A percentile compares a stretch with the other conserved stretches of the same genome.
Evolutionary conservation across 2,888 invertebrate genomes (phyloP).

Genomic region (Perdita meconis): DNA sequence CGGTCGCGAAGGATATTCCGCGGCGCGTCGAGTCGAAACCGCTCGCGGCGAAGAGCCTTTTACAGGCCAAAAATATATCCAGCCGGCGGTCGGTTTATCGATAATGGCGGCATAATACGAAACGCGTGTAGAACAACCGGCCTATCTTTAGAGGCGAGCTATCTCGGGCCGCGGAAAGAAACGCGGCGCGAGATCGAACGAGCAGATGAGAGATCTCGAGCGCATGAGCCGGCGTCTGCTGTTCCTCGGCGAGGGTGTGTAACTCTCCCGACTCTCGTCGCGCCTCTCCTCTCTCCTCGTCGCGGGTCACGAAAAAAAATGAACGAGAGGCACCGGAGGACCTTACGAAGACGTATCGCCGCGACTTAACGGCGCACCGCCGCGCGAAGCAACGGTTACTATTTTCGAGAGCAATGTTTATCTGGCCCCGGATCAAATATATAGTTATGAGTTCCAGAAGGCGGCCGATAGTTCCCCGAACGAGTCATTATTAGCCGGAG

Average conservation of each 20-base stretch:
- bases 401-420: constrained; percentile 77
- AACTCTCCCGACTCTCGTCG: neutral
- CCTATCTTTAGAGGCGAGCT: constrained; percentile 73
- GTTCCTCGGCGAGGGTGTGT: constrained; percentile 1
- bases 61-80: constrained; percentile 61
- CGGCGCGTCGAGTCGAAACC: constrained; percentile 21
- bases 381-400: constrained; percentile 62
- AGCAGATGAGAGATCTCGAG: constrained; percentile 62
- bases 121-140: constrained; percentile 63
- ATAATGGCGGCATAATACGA: constrained; percentile 67
- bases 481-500: constrained; percentile 75
- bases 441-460: constrained; percentile 83
- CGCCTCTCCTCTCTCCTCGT: neutral
- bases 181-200: constrained; percentile 63
- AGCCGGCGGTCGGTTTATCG: constrained; percentile 57
- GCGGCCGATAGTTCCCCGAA: constrained; percentile 81
- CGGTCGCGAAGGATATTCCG: constrained; percentile 6
- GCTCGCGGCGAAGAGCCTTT: constrained; percentile 37
- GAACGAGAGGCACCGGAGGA: constrained; percentile 26
- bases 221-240: constrained; percentile 37
- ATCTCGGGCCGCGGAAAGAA: constrained; percentile 64
- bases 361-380: constrained; percentile 38
- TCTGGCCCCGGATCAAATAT: constrained; percentile 81
- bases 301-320: constrained; percentile 1
- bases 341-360: constrained; percentile 51